phyloP scores from a whole-genome alignment of 2,888 invertebrate species.

The Hydriomena furcata region DNA sequence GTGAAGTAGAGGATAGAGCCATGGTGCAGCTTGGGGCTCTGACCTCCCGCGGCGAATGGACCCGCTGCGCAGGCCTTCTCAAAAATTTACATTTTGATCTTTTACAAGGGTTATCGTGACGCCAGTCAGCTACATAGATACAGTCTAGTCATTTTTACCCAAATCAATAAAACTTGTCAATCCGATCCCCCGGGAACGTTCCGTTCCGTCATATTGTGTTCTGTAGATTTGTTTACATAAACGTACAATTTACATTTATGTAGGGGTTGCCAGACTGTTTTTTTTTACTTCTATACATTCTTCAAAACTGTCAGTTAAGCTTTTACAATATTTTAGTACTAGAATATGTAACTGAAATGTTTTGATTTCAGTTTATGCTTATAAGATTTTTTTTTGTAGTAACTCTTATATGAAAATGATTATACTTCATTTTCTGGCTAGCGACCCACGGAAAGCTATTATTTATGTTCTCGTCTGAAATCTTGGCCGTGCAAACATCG shows the following conservation, averaged over 20 bases:
- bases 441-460: slow-evolving; percentile 44
- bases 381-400: too few relatives aligned
- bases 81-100: slow-evolving; percentile 72
- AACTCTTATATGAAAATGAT: slow-evolving; percentile 8
- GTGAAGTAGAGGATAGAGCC: slow-evolving; percentile 70
- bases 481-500: slow-evolving; percentile 62
- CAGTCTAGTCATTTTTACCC: slow-evolving; percentile 51
- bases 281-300: slow-evolving; percentile 31
- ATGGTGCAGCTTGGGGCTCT: slow-evolving; percentile 54
- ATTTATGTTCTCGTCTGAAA: slow-evolving; percentile 50
- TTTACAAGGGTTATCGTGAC: slow-evolving; percentile 56
- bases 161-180: slow-evolving; percentile 64
- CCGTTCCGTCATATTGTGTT: slow-evolving; percentile 41
- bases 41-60: slow-evolving; percentile 62
- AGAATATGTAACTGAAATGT: too few relatives aligned
- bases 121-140: slow-evolving; percentile 47
- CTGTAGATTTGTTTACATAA: slow-evolving; percentile 55
- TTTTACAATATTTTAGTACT: slow-evolving; percentile 22
- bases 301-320: slow-evolving; percentile 14
- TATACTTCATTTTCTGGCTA: slow-evolving; percentile 31
- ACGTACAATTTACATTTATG: slow-evolving; percentile 34
- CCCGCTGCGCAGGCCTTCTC: slow-evolving; percentile 57
- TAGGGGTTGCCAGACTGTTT: slow-evolving; percentile 37
- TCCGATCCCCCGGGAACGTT: slow-evolving; percentile 46
- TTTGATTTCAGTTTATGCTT: too few relatives aligned